Evolutionary conservation across 2,797 vertebrate species (phyloP).

Genomic region (Mus minutoides): DNA sequence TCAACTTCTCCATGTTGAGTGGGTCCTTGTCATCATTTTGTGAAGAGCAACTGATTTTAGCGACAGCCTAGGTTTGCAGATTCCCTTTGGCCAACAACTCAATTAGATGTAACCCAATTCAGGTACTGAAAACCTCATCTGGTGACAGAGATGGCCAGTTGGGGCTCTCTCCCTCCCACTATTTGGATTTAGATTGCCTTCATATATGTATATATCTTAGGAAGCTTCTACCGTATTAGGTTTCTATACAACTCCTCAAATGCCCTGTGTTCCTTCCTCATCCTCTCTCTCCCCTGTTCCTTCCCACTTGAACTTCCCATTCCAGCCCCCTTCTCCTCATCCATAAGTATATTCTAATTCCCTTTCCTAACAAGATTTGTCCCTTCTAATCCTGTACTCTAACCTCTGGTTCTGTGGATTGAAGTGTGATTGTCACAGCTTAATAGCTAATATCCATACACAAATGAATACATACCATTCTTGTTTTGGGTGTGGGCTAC

Average conservation of each 20-base stretch:
- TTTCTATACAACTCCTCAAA: background rate
- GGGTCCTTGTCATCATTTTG: background rate
- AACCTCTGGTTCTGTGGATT: background rate
- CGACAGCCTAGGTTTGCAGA: background rate
- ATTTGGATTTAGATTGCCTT: background rate
- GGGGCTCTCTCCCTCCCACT: background rate
- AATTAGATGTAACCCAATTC: background rate
- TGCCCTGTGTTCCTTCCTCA: background rate
- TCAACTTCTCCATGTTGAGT: background rate
- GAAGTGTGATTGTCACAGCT: background rate
- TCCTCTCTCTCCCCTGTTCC: background rate
- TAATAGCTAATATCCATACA: background rate
- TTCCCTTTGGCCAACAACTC: background rate
- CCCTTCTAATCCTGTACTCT: background rate
- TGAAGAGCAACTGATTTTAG: background rate
- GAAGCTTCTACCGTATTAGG: background rate
- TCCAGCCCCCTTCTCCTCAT: background rate
- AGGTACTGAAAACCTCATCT: background rate
- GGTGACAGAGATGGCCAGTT: background rate
- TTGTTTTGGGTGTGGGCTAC: background rate
- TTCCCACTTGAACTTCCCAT: background rate
- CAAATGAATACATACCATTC: background rate
- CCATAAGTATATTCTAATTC: background rate
- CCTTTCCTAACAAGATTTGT: background rate
- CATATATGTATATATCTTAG: background rate